phyloP scores from a whole-genome alignment of 2,888 invertebrate species.

The Pandemis cinnamomeana region DNA sequence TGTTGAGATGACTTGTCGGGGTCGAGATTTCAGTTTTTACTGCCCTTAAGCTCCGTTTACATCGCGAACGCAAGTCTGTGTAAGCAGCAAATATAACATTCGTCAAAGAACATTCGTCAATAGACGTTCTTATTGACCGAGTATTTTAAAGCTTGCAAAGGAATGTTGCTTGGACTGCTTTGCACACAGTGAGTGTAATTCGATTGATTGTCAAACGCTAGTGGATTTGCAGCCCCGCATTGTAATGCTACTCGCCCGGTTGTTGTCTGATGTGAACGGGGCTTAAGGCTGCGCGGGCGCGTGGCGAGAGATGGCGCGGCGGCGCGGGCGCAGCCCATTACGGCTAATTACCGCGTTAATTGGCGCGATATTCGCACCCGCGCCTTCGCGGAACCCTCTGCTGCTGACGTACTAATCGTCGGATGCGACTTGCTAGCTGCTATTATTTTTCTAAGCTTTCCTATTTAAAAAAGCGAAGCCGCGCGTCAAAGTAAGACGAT shows the following conservation, averaged over 20 bases:
- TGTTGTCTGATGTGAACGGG: not conserved
- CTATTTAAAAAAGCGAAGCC: not conserved
- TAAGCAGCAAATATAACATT: not conserved
- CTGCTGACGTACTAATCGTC: slow-evolving; percentile 26
- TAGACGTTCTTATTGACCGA: not conserved
- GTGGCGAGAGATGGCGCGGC: slow-evolving; percentile 15
- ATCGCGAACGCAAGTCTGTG: not conserved
- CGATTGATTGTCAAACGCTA: not conserved
- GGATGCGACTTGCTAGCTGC: slow-evolving; percentile 17
- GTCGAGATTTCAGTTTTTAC: not conserved
- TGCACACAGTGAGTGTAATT: not conserved
- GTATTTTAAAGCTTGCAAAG: no score
- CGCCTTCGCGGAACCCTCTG: slow-evolving; percentile 10
- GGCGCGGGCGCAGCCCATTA: slow-evolving; percentile 42
- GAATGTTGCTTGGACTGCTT: not conserved
- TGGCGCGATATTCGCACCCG: slow-evolving; percentile 37
- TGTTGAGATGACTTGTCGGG: not conserved
- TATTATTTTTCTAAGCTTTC: slow-evolving; percentile 7
- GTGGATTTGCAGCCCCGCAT: not conserved
- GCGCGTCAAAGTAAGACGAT: not conserved
- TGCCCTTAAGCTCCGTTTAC: not conserved
- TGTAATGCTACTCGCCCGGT: not conserved
- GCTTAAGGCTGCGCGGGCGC: not conserved
- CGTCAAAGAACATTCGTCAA: not conserved
- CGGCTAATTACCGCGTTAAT: slow-evolving; percentile 44